phyloP scores from a whole-genome alignment of 2,888 invertebrate genomes.

The Octonoba sinensis region DNA sequence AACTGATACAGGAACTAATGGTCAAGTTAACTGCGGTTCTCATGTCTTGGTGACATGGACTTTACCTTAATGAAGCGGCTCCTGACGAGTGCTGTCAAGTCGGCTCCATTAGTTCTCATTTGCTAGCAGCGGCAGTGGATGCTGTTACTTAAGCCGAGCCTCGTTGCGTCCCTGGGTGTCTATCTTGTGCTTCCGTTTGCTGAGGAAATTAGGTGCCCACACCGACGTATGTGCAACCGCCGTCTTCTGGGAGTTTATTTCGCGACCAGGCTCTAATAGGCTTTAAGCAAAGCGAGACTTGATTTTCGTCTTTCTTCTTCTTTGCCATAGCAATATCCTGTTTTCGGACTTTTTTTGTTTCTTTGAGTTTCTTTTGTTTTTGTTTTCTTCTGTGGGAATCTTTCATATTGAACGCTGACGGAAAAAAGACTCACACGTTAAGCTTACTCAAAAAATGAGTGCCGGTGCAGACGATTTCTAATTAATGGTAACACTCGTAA shows the following conservation, averaged over 20 bases:
- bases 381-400: too few species aligned
- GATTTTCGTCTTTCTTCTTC: constrained; percentile 20
- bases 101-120: constrained; percentile 62
- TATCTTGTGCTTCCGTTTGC: constrained; percentile 57
- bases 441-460: too few species aligned
- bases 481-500: too few species aligned
- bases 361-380: not conserved
- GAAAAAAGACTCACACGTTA: too few species aligned
- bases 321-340: constrained; percentile 53
- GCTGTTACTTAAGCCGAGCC: constrained; percentile 46
- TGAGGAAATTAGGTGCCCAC: constrained; percentile 56
- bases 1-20: too few species aligned
- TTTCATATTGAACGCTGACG: too few species aligned
- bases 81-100: constrained; percentile 58
- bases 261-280: constrained; percentile 44
- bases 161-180: constrained; percentile 37
- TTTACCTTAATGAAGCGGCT: constrained; percentile 41
- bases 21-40: too few species aligned
- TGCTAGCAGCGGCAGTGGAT: constrained; percentile 22
- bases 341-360: constrained; percentile 8
- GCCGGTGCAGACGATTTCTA: too few species aligned
- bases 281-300: constrained; percentile 51
- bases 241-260: constrained; percentile 27
- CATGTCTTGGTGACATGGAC: too few species aligned
- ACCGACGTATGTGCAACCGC: constrained; percentile 49